Conservation (phyloP, 2,888 invertebrate genomes). For the Lasioglossum morio region DNA sequence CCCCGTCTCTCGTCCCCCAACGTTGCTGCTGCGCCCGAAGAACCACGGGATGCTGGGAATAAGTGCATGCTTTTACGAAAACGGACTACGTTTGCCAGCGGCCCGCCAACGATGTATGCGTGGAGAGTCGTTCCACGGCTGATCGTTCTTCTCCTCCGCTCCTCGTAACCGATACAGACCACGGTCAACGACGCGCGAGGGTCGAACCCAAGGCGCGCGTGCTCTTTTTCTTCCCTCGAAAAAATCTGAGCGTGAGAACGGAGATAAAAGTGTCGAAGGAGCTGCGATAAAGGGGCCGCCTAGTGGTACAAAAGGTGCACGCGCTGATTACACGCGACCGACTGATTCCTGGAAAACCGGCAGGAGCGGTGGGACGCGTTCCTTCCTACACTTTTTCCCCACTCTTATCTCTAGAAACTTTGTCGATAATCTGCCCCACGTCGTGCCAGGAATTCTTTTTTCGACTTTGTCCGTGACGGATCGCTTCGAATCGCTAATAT, state of each 20-base stretch:
- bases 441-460: neutral
- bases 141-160: constrained; percentile 38
- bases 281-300: constrained; percentile 63
- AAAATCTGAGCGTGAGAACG: constrained; percentile 70
- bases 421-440: neutral
- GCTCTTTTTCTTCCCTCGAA: constrained; percentile 33
- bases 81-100: constrained; percentile 57
- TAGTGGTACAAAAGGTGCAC: constrained; percentile 42
- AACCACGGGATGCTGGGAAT: constrained; percentile 69
- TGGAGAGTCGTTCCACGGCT: constrained; percentile 37
- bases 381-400: neutral
- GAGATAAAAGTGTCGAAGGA: constrained; percentile 65
- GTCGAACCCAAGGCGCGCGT: constrained; percentile 33
- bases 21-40: constrained; percentile 62
- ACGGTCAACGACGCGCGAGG: constrained; percentile 43
- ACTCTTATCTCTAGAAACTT: neutral
- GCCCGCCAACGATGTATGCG: constrained; percentile 30
- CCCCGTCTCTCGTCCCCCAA: neutral
- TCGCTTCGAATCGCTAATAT: neutral
- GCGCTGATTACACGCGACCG: constrained; percentile 49
- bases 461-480: neutral
- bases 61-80: constrained; percentile 74
- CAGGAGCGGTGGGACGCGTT: neutral
- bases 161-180: constrained; percentile 33
- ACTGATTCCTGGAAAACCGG: constrained; percentile 27